phyloP scores from a whole-genome alignment of 1,140 invertebrate species.

The Drosophila tristis region DNA sequence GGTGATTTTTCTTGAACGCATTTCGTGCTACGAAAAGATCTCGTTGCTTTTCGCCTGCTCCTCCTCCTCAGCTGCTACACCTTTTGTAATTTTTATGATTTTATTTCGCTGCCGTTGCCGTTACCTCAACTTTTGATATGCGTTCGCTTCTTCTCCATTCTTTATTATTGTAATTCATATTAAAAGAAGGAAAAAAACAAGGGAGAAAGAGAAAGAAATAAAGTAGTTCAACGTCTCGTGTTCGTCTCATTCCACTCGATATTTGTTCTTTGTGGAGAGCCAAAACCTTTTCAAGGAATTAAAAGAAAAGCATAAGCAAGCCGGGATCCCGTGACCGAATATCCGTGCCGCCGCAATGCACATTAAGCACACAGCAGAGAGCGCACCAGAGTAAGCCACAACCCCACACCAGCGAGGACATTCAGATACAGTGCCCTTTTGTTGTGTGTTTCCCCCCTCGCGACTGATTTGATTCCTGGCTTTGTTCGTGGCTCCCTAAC shows the following conservation, averaged over 20 bases:
- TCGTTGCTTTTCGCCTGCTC: constrained; percentile 36
- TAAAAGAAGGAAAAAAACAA: constrained; percentile 28
- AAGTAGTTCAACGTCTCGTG: constrained; percentile 33
- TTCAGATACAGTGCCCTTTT: constrained; percentile 18
- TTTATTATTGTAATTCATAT: constrained; percentile 81
- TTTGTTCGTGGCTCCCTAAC: constrained; percentile 35
- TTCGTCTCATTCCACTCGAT: constrained; percentile 19
- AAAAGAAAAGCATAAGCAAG: constrained; percentile 61
- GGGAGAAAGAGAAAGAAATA: background rate
- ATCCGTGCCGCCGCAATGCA: constrained; percentile 50
- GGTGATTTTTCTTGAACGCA: constrained; percentile 80
- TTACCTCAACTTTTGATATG: constrained; percentile 54
- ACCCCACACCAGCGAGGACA: constrained; percentile 12
- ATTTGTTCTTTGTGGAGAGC: constrained; percentile 38
- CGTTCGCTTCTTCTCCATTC: constrained; percentile 51
- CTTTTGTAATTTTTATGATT: constrained; percentile 83
- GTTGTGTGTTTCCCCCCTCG: constrained; percentile 9
- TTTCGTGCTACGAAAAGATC: constrained; percentile 57
- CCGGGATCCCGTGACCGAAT: constrained; percentile 40
- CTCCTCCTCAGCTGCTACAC: constrained; percentile 39
- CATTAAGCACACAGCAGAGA: constrained; percentile 3
- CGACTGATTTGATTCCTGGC: constrained; percentile 58
- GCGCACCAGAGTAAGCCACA: background rate
- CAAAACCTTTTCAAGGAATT: constrained; percentile 74
- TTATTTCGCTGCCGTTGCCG: constrained; percentile 51